Evolutionary conservation across 2,888 invertebrate species (phyloP), one percentile per base, ranked within the genome.

Genomic region (Apotomis betuletana): DNA sequence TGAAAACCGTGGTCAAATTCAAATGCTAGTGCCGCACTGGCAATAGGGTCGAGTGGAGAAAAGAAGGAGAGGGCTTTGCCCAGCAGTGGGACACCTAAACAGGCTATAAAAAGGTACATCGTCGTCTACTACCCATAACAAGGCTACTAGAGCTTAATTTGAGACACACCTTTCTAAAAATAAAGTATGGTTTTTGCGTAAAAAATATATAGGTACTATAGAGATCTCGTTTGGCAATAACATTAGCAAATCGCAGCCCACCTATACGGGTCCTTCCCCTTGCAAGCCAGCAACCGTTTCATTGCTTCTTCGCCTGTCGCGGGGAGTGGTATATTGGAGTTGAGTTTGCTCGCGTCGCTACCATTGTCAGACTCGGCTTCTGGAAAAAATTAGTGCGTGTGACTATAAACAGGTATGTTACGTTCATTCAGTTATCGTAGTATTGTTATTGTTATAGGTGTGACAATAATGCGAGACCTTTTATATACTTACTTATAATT

Each of bases 261-360:
- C 96, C 97, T 98, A 85, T 98, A 99, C 4, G 99, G 98, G 92
- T 99, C 98, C 89, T 98, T 98, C 77, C 98, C 98, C 94, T 98
- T 98, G 87, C 98, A 98, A 67, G 98, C 97, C 13, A 98, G 91
- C 77, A 99, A 94, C 81, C 98, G 94, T 90, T 97, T 98, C 97
- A 98, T 98, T 57, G 98, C 98, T 90, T 99, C 98, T 80, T 98
- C 98, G 6, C 98, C 97, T 4, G 97, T 98, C 60, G 96, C 95
- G 0, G 98, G 98, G 85, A 98, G 93, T 27, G 95, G 94, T 85
- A 97, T 97, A 85, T 97, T 97, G 9, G 89, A 78, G 74, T 92
- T 91, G 63, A 91, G 81, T 76, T 92, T 92, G 44, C 87, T 84
- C 12, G 87, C 79, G 63, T 90, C 91, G 77, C 82, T 86, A 4